phyloP scores from a whole-genome alignment of 2,797 vertebrate genomes.

The Pagetopsis macropterus region DNA sequence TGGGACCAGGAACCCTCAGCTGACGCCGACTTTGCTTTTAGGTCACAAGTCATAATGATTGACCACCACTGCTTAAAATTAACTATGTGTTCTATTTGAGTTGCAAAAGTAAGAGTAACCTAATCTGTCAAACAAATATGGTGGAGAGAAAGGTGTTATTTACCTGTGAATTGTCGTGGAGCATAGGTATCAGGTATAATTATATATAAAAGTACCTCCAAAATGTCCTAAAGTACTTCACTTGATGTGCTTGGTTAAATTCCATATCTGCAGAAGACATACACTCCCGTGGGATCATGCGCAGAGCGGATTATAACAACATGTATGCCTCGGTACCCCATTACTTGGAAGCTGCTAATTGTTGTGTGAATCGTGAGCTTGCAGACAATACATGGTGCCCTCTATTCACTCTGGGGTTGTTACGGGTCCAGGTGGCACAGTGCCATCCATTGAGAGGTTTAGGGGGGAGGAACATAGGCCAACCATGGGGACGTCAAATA shows the following conservation, averaged over 20 bases:
- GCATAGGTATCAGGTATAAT: neutral
- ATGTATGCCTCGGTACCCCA: conserved; percentile 45
- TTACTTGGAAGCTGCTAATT: conserved; percentile 72
- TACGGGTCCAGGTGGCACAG: conserved; percentile 75
- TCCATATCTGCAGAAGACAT: conserved; percentile 8
- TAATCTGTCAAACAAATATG: neutral
- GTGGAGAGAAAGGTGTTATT: neutral
- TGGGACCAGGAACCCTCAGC: neutral
- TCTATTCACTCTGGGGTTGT: conserved; percentile 63
- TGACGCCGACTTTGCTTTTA: neutral
- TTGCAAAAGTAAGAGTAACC: neutral
- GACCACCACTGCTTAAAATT: neutral
- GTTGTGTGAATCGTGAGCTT: conserved; percentile 72
- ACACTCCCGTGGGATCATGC: conserved; percentile 37
- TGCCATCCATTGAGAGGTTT: conserved; percentile 76
- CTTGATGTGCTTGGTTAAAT: conserved; percentile 4
- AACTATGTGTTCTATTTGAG: neutral
- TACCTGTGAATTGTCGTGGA: neutral
- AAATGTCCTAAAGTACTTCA: neutral
- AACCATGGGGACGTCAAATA: conserved; percentile 70
- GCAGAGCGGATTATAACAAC: conserved; percentile 44
- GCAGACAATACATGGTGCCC: conserved; percentile 69
- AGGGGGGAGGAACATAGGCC: conserved; percentile 64
- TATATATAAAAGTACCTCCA: neutral
- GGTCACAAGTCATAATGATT: no score